Conservation (phyloP, 2,113 vertebrate species). For the Nanger granti region DNA sequence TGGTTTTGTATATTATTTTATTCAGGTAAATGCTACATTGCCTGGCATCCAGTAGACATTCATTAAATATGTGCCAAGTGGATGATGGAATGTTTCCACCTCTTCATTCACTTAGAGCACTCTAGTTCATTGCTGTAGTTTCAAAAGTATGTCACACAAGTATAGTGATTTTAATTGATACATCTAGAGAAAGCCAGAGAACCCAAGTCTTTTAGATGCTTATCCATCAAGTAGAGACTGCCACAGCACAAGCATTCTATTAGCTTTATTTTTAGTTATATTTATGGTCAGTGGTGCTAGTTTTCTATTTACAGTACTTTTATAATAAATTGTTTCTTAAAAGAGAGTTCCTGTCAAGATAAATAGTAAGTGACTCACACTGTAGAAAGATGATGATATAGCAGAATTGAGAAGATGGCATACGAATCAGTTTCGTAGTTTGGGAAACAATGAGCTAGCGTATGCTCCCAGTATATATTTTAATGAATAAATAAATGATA, state of each 20-base stretch:
- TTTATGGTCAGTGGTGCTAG: neutral
- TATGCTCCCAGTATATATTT: neutral
- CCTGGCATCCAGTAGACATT: neutral
- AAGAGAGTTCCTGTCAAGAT: neutral
- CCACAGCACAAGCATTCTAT: neutral
- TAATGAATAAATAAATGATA: conserved; percentile 26
- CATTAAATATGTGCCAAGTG: neutral
- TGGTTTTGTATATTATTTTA: neutral
- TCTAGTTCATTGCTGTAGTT: neutral
- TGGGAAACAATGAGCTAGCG: neutral
- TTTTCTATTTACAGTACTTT: conserved; percentile 2
- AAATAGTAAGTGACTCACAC: conserved; percentile 25
- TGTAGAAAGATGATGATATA: neutral
- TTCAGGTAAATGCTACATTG: neutral
- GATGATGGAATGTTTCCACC: neutral
- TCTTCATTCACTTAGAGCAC: neutral
- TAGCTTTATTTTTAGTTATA: neutral
- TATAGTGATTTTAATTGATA: neutral
- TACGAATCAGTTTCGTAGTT: neutral
- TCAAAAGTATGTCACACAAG: neutral
- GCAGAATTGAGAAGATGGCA: neutral
- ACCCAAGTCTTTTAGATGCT: neutral
- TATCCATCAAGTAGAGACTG: neutral
- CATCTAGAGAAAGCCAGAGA: neutral
- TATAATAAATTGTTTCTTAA: conserved; percentile 27